A percentile compares a stretch with the other conserved stretches of the same genome.
Conservation (phyloP, 2,888 invertebrate genomes). For the Pandemis cinnamomeana region DNA sequence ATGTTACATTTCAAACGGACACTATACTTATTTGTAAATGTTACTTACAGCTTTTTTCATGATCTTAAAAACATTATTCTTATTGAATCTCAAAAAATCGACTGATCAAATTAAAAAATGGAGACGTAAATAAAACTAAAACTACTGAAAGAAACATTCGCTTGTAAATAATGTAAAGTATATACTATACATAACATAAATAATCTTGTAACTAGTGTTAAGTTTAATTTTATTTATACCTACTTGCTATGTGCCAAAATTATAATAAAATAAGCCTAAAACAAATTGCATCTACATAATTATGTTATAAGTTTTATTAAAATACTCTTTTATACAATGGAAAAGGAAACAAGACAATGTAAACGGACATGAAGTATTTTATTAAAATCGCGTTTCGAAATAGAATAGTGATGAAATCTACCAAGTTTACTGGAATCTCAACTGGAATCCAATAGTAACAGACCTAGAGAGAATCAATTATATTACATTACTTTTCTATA, state of each 20-base stretch:
- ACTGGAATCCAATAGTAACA: no score
- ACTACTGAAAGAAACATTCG: not conserved
- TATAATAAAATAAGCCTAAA: constrained; percentile 23
- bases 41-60: not conserved
- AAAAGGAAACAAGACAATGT: not conserved
- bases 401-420: no score
- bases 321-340: not conserved
- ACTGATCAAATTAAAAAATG: not conserved
- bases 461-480: no score
- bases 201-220: constrained; percentile 27
- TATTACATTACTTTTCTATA: no score
- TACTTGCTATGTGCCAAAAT: constrained; percentile 41
- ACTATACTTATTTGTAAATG: no score
- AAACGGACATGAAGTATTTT: no score
- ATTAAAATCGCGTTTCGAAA: no score
- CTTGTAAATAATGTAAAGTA: constrained; percentile 38
- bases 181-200: constrained; percentile 29
- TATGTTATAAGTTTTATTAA: not conserved
- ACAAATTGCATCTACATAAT: not conserved
- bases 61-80: not conserved
- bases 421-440: no score
- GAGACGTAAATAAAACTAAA: not conserved
- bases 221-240: constrained; percentile 37
- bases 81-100: not conserved
- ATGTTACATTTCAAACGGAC: no score